A percentile compares a stretch with the other conserved stretches of the same genome.
Conservation (phyloP, 23 tunicate genomes). For the Trididemnum miniatum region DNA sequence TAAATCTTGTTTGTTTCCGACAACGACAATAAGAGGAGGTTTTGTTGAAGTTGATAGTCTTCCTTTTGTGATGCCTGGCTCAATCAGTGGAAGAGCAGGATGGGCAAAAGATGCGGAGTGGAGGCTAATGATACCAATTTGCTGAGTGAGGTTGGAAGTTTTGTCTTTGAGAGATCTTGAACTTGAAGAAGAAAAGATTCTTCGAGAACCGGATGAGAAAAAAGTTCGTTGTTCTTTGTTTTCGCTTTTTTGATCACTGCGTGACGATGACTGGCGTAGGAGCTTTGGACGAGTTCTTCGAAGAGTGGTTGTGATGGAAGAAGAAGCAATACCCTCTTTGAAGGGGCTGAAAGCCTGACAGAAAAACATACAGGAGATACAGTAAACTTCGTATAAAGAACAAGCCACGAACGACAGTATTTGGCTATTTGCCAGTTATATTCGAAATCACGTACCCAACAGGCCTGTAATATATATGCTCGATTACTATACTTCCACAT, state of each 20-base stretch:
- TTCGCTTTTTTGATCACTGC: no score
- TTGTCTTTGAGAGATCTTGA: background rate
- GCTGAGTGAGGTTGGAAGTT: background rate
- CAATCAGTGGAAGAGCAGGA: background rate
- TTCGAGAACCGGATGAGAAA: background rate
- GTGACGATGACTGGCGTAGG: background rate
- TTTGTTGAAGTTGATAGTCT: background rate
- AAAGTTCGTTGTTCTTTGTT: background rate
- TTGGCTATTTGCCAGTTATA: no score
- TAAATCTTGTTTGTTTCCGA: conserved; percentile 28
- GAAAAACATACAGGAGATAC: no score
- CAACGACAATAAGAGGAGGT: conserved; percentile 12
- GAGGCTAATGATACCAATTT: background rate
- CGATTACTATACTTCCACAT: no score
- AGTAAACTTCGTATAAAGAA: no score
- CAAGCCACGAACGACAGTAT: no score
- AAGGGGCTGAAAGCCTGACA: no score
- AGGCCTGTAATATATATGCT: no score
- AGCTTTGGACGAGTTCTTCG: background rate
- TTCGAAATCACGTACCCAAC: no score
- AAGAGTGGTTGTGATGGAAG: no score
- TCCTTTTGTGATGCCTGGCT: background rate
- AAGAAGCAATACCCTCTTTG: no score
- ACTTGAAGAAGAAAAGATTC: background rate
- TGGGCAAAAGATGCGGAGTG: conserved; percentile 17